These are phyloP conservation scores for Drosophila miranda DNA, from an alignment of 1,140 invertebrate species.

Conservation along the genomic window DNA sequence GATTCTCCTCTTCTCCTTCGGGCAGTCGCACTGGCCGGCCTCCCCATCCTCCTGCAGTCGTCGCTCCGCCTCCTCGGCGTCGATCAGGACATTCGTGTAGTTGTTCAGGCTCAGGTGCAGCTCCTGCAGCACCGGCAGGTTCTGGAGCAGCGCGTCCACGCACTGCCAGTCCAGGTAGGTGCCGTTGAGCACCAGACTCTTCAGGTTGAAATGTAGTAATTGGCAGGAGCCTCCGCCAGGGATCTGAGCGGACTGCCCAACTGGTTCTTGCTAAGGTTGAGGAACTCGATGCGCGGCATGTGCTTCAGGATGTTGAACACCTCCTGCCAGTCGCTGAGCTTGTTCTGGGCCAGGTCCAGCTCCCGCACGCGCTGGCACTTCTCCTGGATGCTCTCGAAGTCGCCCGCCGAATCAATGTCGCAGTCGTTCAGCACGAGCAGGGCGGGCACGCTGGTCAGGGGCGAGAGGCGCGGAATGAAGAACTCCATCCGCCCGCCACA, in stretches of 20 bases:
- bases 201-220: too few relatives aligned
- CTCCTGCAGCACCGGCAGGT: conserved; percentile 91
- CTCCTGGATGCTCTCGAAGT: conserved; percentile 88
- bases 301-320: conserved; percentile 92
- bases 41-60: conserved; percentile 84
- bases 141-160: conserved; percentile 89
- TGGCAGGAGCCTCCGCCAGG: conserved; percentile 82
- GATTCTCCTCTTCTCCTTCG: conserved; percentile 36
- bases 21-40: conserved; percentile 8
- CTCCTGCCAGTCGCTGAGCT: conserved; percentile 92
- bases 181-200: conserved; percentile 92
- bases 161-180: conserved; percentile 92
- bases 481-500: conserved; percentile 80
- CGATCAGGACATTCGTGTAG: conserved; percentile 87
- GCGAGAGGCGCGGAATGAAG: conserved; percentile 91
- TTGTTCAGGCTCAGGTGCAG: conserved; percentile 95
- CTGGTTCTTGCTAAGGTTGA: conserved; percentile 95
- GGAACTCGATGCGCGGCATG: conserved; percentile 93
- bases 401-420: conserved; percentile 93
- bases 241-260: conserved; percentile 86
- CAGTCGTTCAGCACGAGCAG: conserved; percentile 94
- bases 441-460: conserved; percentile 89
- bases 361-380: conserved; percentile 94
- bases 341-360: conserved; percentile 95
- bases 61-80: conserved; percentile 70